phyloP scores from a whole-genome alignment of 2,888 invertebrate species.

The Cyclophora albipunctata region DNA sequence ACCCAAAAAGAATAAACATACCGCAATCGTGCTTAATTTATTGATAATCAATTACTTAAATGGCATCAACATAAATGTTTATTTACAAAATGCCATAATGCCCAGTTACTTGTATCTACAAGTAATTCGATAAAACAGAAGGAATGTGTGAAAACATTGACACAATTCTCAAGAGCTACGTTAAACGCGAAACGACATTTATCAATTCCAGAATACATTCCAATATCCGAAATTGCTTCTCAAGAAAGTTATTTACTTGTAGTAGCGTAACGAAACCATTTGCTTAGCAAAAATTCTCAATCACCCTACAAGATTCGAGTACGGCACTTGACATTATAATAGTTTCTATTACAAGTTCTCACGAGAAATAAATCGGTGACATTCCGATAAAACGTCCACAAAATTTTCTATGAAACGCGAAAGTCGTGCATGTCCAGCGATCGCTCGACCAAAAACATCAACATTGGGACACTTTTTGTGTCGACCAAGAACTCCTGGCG shows the following conservation, averaged over 20 bases:
- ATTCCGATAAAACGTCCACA: slow-evolving; percentile 57
- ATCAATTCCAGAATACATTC: slow-evolving; percentile 35
- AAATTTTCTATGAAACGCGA: slow-evolving; percentile 59
- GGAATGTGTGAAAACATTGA: slow-evolving; percentile 24
- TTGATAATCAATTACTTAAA: too few species aligned
- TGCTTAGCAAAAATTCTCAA: slow-evolving; percentile 66
- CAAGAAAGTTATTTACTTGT: slow-evolving; percentile 46
- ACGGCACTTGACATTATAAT: slow-evolving; percentile 49
- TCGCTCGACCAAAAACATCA: slow-evolving; percentile 60
- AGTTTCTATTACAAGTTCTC: slow-evolving; percentile 52
- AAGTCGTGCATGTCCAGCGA: slow-evolving; percentile 70
- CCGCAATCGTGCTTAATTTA: too few species aligned
- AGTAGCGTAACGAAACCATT: slow-evolving; percentile 64
- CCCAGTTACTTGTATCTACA: too few species aligned
- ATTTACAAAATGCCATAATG: too few species aligned
- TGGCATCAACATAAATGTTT: too few species aligned
- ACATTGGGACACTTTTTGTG: slow-evolving; percentile 48
- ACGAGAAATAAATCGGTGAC: slow-evolving; percentile 65
- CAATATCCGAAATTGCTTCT: slow-evolving; percentile 48
- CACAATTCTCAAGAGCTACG: slow-evolving; percentile 57
- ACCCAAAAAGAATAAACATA: too few species aligned
- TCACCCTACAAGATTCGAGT: slow-evolving; percentile 54
- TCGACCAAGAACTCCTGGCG: slow-evolving; percentile 24
- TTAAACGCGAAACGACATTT: slow-evolving; percentile 38
- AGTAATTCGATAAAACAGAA: too few species aligned